Evolutionary conservation across 2,888 invertebrate species (phyloP), one percentile per base, ranked within the genome.

Genomic region (Pandemis heparana): DNA sequence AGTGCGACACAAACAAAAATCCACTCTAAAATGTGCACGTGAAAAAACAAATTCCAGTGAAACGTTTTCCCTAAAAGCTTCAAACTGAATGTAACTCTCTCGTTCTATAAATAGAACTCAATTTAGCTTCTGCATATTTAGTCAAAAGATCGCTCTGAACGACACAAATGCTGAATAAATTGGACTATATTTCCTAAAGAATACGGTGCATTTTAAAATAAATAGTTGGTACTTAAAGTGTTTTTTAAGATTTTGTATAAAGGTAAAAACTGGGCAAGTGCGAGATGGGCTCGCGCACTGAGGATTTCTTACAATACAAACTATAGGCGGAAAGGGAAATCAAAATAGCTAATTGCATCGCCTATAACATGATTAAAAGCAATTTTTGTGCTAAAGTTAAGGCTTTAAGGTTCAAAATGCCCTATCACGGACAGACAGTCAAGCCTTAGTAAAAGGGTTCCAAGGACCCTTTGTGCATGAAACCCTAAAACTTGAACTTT

Each of bases 101-200:
- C 38, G 4, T 8, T n/a, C 60, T n/a, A 39, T 39, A 60, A 60
- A 60, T 60, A 60, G n/a, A 60, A 60, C 8, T n/a, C 60, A 39
- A 60, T 60, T 60, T 39, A 38, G n/a, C 60, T n/a, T 38, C 8
- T n/a, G 60, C 32, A 39, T 60, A 16, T 38, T 39, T n/a, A n/a
- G 39, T 60, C 60, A 60, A 60, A 60, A 38, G 38, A 39, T 9
- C 18, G 12, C 56, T 56, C 14, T 53, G 18, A 48, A 53, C 16
- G 23, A 48, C 23, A 48, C 23, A 56, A 56, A 23, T 12, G 23
- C n/a, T 10, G 23, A 56, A 18, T 18, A 12, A 23, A 23, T 23
- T 56, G 56, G 23, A 10, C 56, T 18, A 1, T 23, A 23, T 23
- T 10, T 23, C 0, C 10, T 56, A 6, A 23, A 23, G 7, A 1